phyloP scores from a whole-genome alignment of 2,888 invertebrate genomes.

The Philonicus albiceps region DNA sequence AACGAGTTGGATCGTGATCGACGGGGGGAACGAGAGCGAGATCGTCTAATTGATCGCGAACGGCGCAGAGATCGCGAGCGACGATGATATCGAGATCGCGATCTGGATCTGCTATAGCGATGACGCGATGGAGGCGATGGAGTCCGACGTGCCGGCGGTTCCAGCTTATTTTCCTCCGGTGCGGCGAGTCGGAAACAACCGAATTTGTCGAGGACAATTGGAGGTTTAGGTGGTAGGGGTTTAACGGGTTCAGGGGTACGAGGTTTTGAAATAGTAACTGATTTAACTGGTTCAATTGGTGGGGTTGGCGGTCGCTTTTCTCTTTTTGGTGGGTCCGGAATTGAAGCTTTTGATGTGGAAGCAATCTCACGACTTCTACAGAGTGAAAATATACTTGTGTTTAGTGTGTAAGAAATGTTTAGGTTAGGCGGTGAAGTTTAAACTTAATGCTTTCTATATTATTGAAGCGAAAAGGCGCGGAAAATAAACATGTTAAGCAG shows the following conservation, averaged over 20 bases:
- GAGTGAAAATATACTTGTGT: background rate
- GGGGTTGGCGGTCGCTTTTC: conserved; percentile 27
- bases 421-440: too few relatives aligned
- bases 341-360: conserved; percentile 23
- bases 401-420: background rate
- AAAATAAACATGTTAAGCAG: too few relatives aligned
- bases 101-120: conserved; percentile 42
- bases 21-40: conserved; percentile 53
- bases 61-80: conserved; percentile 58
- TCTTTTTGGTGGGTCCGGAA: conserved; percentile 50
- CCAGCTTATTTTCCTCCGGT: conserved; percentile 60
- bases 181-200: conserved; percentile 74
- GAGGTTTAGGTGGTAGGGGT: conserved; percentile 54
- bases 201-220: conserved; percentile 77
- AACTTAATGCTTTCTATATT: background rate
- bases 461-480: background rate
- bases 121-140: conserved; percentile 49
- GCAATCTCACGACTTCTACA: conserved; percentile 3
- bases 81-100: conserved; percentile 53
- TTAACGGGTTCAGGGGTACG: conserved; percentile 60
- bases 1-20: conserved; percentile 64
- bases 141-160: conserved; percentile 44
- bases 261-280: conserved; percentile 42
- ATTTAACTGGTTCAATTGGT: conserved; percentile 46
- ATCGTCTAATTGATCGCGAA: conserved; percentile 58